Evolutionary conservation across 2,113 vertebrate species (phyloP).

Genomic region (Gymnorhina tibicen): DNA sequence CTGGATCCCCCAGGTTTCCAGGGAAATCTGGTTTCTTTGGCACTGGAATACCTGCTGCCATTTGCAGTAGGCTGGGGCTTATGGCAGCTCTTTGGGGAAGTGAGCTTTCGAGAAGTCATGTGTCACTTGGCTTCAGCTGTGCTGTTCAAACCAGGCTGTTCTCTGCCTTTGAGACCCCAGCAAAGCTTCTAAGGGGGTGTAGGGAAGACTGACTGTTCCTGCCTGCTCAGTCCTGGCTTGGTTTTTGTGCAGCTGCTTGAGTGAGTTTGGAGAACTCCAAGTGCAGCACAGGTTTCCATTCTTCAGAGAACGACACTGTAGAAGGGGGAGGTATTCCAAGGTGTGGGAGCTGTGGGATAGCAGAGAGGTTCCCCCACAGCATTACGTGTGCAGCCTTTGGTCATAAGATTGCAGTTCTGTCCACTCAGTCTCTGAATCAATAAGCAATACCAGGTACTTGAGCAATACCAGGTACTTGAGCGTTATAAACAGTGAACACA

Average conservation of each 20-base stretch:
- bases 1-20: neutral
- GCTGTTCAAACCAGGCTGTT: neutral
- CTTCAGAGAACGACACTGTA: fast-evolving
- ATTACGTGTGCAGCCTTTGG: fast-evolving
- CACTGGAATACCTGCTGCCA: neutral
- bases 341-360: neutral
- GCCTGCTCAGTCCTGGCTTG: neutral
- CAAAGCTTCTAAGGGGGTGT: neutral
- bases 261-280: neutral
- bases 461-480: neutral
- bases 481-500: neutral
- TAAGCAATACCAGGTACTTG: neutral
- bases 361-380: neutral
- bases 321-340: neutral
- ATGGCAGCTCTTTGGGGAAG: neutral
- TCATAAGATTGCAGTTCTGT: neutral
- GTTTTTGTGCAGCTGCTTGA: neutral
- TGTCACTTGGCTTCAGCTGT: neutral
- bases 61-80: neutral
- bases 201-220: neutral
- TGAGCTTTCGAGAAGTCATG: neutral
- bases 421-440: neutral
- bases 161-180: neutral
- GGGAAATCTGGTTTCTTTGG: neutral
- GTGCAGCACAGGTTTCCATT: neutral